Percentiles rank a stretch among this genome's conserved stretches.
Conservation (phyloP, 1,140 invertebrate species). For the Hyphantria cunea region DNA sequence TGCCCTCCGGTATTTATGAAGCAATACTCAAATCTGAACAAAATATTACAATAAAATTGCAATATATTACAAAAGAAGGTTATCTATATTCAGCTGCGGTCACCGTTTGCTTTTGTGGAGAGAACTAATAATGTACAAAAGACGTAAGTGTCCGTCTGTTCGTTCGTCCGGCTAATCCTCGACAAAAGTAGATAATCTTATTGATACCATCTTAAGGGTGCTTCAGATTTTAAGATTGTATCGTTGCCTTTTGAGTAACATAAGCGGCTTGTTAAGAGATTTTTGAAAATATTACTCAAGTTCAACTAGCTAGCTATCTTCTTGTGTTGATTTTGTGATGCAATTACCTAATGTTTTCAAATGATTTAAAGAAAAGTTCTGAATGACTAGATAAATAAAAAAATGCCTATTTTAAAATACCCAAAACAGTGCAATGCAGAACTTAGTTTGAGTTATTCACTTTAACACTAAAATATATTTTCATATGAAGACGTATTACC, state of each 20-base stretch:
- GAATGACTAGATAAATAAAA: too few species aligned
- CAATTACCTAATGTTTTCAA: too few species aligned
- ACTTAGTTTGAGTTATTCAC: too few species aligned
- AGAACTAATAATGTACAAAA: slow-evolving; percentile 9
- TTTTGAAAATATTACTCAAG: too few species aligned
- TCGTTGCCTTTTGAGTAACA: not conserved
- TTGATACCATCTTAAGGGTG: slow-evolving; percentile 8
- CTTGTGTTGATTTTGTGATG: too few species aligned
- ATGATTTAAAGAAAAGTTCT: too few species aligned
- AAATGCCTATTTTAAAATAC: too few species aligned
- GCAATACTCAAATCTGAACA: not conserved
- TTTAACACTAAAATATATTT: too few species aligned
- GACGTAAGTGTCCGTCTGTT: slow-evolving; percentile 24
- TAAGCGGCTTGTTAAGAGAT: too few species aligned
- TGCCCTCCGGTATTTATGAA: slow-evolving; percentile 2
- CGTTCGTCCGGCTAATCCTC: slow-evolving; percentile 25
- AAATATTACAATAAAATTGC: slow-evolving; percentile 14
- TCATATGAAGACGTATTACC: too few species aligned
- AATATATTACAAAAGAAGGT: slow-evolving; percentile 2
- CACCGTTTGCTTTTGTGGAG: not conserved
- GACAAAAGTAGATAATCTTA: slow-evolving; percentile 8
- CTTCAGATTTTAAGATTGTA: not conserved
- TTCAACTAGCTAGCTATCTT: too few species aligned
- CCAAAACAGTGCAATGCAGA: too few species aligned
- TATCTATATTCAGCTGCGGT: slow-evolving; percentile 9